These are phyloP conservation scores for Drosophila serrata DNA, from an alignment of 1,140 invertebrate species.

Conservation along the genomic window DNA sequence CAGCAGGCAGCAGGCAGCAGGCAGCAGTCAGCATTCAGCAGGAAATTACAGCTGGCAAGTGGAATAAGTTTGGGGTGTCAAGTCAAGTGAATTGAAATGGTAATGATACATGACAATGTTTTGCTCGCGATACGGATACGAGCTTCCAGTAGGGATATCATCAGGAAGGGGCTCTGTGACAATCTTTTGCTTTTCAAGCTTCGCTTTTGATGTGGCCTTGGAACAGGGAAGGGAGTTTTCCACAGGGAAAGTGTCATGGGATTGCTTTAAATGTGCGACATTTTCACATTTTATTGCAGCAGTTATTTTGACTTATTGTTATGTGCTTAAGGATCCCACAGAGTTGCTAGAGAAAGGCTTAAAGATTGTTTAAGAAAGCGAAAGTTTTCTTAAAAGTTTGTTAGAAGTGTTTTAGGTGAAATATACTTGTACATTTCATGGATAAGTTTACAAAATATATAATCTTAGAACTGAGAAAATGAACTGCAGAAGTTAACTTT, in stretches of 20 bases:
- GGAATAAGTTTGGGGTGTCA: slow-evolving; percentile 45
- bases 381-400: background rate
- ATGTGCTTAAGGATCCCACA: background rate
- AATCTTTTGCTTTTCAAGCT: slow-evolving; percentile 23
- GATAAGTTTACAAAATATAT: no score
- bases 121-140: slow-evolving; percentile 17
- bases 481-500: no score
- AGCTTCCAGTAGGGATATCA: slow-evolving; percentile 4
- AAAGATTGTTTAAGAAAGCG: background rate
- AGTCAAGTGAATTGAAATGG: slow-evolving; percentile 59
- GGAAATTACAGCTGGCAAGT: slow-evolving; percentile 41
- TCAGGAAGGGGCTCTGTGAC: background rate
- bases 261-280: slow-evolving; percentile 33
- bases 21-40: slow-evolving; percentile 17
- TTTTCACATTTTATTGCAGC: slow-evolving; percentile 24
- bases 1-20: slow-evolving; percentile 24
- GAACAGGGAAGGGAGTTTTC: background rate
- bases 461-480: no score
- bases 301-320: slow-evolving; percentile 15
- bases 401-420: no score
- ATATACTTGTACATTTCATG: background rate
- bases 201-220: slow-evolving; percentile 24
- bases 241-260: background rate
- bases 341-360: background rate
- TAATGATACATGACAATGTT: slow-evolving; percentile 63